Base-by-base conservation (phyloP, 2,797 vertebrate species). In the Hyperoplus immaculatus region DNA sequence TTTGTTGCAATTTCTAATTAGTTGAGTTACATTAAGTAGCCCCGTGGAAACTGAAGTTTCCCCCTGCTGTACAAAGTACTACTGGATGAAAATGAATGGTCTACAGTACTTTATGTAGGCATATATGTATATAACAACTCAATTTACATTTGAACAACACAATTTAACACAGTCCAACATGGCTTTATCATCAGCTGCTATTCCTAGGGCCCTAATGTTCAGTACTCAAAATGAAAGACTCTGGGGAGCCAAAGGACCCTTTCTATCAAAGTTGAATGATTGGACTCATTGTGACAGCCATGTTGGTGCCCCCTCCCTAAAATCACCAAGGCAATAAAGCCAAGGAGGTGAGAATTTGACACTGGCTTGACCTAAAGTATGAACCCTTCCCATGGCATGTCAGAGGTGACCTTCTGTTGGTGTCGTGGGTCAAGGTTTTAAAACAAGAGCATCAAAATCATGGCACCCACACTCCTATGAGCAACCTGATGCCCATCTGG, bases 381-480 rank as follows among this genome's bases (percentile, higher is more conserved):
- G 84, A 93, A 82, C 80, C 59, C 84, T 80, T 43, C 56, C 69
- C 61, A 61, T 53, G 67, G 80, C 49, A 51, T 87, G 92, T 92
- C 91, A 93, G 87, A 81, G 90, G 85, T 88, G 90, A 83, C 84
- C 91, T 91, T 94, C 92, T 92, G 87, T 83, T 79, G 63, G 80
- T 89, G 80, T 91, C 90, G 92, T 58, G 69, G 93, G 89, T 89
- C 92, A 91, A 88, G 86, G 86, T 89, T 82, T 91, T 93, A 87
- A 94, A 95, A 92, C 79, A 77, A 82, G 81, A 88, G 70, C 56
- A 75, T 71, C 78, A 87, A 77, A 89, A 83, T 65, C 55, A 69
- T 51, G 64, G 70, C 75, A 57, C 56, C 86, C 68, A 54, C 56
- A 57, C 50, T 45, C 15, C 69, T 81, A 72, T 16, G 12, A 74